phyloP scores from a whole-genome alignment of 2,888 invertebrate species.

The Dysmachus trigonus region DNA sequence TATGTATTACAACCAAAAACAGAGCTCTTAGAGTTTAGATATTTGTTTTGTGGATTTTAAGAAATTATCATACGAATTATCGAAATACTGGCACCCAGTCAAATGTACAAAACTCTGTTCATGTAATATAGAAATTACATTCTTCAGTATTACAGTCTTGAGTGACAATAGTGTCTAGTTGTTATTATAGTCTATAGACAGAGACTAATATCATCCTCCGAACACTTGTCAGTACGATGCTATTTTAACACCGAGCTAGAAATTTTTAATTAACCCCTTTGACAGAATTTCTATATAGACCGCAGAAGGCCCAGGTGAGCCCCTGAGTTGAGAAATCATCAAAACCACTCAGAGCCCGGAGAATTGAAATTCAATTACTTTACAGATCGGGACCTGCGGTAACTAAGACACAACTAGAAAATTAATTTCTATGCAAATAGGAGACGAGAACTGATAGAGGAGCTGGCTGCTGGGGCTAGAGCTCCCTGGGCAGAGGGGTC shows the following conservation, averaged over 20 bases:
- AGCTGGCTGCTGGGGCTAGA: not conserved
- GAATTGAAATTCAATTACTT: constrained; percentile 31
- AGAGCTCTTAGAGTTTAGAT: no score
- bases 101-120: no score
- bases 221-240: not conserved
- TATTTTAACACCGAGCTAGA: constrained; percentile 1
- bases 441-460: constrained; percentile 5
- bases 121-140: no score
- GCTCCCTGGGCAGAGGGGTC: not conserved
- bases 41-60: no score
- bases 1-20: no score
- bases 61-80: no score
- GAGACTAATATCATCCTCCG: constrained; percentile 5
- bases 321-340: constrained; percentile 17
- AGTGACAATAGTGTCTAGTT: not conserved
- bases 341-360: constrained; percentile 2
- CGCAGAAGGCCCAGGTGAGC: not conserved
- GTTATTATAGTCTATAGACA: no score
- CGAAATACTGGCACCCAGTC: no score
- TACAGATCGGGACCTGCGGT: constrained; percentile 24
- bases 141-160: not conserved
- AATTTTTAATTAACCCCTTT: constrained; percentile 18
- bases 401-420: constrained; percentile 27
- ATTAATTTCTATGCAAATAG: constrained; percentile 42
- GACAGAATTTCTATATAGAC: not conserved